phyloP scores from a whole-genome alignment of 2,888 invertebrate genomes.

The Alsophila aescularia region DNA sequence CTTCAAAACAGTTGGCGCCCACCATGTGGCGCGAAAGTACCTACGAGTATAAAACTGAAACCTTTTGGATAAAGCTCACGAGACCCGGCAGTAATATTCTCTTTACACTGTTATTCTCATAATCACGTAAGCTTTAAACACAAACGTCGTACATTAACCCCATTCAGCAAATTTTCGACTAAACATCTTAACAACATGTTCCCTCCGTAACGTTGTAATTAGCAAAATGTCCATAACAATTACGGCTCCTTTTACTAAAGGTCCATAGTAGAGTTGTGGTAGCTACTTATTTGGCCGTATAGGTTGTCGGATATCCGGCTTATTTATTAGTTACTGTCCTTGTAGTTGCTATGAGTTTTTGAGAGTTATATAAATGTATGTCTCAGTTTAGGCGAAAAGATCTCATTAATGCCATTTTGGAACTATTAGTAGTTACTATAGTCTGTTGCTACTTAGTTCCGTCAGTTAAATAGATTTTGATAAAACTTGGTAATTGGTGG shows the following conservation, averaged over 20 bases:
- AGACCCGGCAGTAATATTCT: neutral
- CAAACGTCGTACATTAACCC: neutral
- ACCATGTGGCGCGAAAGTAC: too few species aligned
- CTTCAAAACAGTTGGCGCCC: neutral
- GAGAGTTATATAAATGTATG: too few species aligned
- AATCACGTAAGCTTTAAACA: neutral
- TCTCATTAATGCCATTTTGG: too few species aligned
- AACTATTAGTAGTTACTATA: too few species aligned
- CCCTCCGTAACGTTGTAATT: constrained; percentile 25
- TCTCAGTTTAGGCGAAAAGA: too few species aligned
- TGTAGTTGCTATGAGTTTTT: too few species aligned
- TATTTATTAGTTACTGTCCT: neutral
- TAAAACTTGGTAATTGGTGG: too few species aligned
- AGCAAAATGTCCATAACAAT: constrained; percentile 37
- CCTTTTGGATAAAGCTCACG: neutral
- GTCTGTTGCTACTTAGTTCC: too few species aligned
- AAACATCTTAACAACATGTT: constrained; percentile 20
- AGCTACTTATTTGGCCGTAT: constrained; percentile 2
- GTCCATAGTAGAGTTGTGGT: constrained; percentile 18
- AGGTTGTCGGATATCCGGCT: neutral
- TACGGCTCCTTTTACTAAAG: constrained; percentile 34
- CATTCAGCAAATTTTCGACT: constrained; percentile 3
- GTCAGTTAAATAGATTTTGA: too few species aligned
- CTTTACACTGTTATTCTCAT: neutral
- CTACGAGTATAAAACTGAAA: too few species aligned